These are phyloP conservation scores for Hippocampus zosterae DNA, from an alignment of 2,113 vertebrate species.

Conservation along the genomic window DNA sequence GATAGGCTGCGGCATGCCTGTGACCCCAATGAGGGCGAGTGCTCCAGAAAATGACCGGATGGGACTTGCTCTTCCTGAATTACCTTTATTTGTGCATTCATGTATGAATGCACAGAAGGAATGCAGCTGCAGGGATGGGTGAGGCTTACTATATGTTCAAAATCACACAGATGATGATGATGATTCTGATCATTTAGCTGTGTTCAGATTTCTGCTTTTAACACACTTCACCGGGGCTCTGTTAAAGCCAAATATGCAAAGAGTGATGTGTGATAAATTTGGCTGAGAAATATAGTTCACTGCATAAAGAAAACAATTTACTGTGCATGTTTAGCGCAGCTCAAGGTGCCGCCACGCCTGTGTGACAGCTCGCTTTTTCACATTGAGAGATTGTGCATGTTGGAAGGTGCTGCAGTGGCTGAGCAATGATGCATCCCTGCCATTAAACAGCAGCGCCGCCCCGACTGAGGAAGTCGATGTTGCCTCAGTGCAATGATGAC, in stretches of 20 bases:
- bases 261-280: conserved; percentile 14
- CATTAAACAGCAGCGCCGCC: conserved; percentile 46
- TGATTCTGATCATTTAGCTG: background rate
- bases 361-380: conserved; percentile 52
- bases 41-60: background rate
- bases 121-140: conserved; percentile 9
- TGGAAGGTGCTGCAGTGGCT: conserved; percentile 36
- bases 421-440: conserved; percentile 53
- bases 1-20: no score
- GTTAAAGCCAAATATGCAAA: conserved; percentile 9
- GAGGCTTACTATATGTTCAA: background rate
- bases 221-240: background rate
- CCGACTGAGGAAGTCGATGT: conserved; percentile 49
- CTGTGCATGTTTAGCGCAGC: conserved; percentile 26
- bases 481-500: conserved; percentile 44
- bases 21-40: background rate
- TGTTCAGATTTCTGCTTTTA: background rate
- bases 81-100: conserved; percentile 11
- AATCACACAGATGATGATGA: background rate
- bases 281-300: conserved; percentile 24
- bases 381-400: conserved; percentile 43
- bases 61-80: background rate
- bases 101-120: conserved; percentile 6
- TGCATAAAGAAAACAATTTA: conserved; percentile 26
- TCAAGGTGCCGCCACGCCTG: conserved; percentile 37